Base-by-base conservation (phyloP, 30 jellyfish, hydroid and myxozoan genomes). In the Sanderia malayensis region DNA sequence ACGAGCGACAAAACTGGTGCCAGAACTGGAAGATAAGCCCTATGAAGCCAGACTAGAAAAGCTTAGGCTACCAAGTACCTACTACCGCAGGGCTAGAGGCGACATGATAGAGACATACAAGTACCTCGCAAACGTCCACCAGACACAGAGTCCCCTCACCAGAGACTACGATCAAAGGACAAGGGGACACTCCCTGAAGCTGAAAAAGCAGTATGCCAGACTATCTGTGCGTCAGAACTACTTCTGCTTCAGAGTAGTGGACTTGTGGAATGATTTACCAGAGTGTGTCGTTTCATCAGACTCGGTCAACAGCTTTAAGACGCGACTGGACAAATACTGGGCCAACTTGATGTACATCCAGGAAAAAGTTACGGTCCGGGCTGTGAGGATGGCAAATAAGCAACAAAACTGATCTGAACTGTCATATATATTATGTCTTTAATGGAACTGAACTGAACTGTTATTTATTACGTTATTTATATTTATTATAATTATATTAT, bases 121-220 rank as follows among this genome's bases (percentile, higher is more conserved):
- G 8, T 6, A 15, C 55, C 55, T 6, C 55, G 15, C 55, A 41
- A 41, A 41, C 8, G 55, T 41, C 15, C 15, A 6, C 15, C 55
- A 41, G 55, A 41, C 55, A 41, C 55, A 41, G 55, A 41, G 55
- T 41, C n/a, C n/a, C n/a, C n/a, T n/a, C n/a, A n/a, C n/a, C n/a
- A n/a, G n/a, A n/a, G n/a, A n/a, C n/a, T n/a, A n/a, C n/a, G n/a
- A n/a, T n/a, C n/a, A n/a, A n/a, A n/a, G n/a, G n/a, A 37, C 52
- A 6, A 37, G 52, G 13, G 52, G 52, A 37, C 52, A 37, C 52
- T 4, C 10, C 13, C 13, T 4, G 10, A 37, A 37, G 13, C 13
- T 37, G 52, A 4, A 4, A 6, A 37, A 37, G 52, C 6, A 37
- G 52, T 4, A 13, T 4, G 10, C 52, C 6, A 37, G 13, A 37